phyloP scores from a whole-genome alignment of 2,113 vertebrate genomes.

The Rhinoderma darwinii region DNA sequence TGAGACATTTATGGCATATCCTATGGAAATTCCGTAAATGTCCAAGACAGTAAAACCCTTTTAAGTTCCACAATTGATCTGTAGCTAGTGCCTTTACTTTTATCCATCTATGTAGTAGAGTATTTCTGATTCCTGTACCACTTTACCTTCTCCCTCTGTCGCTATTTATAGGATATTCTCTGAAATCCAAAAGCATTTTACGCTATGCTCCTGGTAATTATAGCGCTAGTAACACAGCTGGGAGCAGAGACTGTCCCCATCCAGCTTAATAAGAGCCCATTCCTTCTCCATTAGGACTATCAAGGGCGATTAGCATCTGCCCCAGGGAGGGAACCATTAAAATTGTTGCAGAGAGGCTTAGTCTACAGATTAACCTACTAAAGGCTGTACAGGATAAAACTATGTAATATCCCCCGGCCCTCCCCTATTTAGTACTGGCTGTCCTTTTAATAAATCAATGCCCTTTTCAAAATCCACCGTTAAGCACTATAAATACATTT shows the following conservation, averaged over 20 bases:
- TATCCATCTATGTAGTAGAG: not conserved
- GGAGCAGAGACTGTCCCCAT: conserved; percentile 46
- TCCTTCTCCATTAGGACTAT: conserved; percentile 48
- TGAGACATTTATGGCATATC: too few relatives aligned
- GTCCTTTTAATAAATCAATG: not conserved
- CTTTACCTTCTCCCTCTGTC: not conserved
- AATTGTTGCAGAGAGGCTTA: conserved; percentile 1
- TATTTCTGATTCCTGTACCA: not conserved
- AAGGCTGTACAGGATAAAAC: not conserved
- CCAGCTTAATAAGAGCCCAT: conserved; percentile 47
- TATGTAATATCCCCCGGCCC: not conserved
- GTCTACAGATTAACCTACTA: conserved; percentile 29
- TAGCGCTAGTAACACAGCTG: conserved; percentile 52
- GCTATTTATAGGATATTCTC: conserved; percentile 32
- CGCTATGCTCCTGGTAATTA: conserved; percentile 25
- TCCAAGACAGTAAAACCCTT: too few relatives aligned
- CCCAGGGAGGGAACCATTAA: conserved; percentile 39
- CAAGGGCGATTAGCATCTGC: conserved; percentile 41
- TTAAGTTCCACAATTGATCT: not conserved
- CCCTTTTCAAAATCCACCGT: not conserved
- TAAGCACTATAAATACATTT: conserved; percentile 9
- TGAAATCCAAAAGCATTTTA: conserved; percentile 29
- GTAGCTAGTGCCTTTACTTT: not conserved
- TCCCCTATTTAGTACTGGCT: not conserved
- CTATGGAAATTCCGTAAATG: too few relatives aligned